Percentiles rank a stretch among this genome's conserved stretches.
These are phyloP conservation scores for Aplocera efformata DNA, from an alignment of 2,888 invertebrate genomes.

Conservation along the genomic window DNA sequence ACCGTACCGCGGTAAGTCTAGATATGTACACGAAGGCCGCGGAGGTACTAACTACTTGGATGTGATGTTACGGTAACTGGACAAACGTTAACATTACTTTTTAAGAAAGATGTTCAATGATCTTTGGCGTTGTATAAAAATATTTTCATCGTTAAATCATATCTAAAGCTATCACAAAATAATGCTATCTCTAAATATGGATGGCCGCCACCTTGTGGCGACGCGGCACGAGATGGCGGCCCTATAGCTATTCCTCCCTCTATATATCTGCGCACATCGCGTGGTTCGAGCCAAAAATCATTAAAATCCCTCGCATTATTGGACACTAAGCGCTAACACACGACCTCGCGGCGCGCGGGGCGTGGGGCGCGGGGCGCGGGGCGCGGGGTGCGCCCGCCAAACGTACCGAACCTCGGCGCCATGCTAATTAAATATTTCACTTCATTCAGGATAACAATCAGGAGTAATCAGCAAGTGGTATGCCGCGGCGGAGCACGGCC, in stretches of 20 bases:
- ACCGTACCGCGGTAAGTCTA: conserved; percentile 1
- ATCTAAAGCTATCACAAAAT: no score
- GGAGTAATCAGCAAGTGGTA: no score
- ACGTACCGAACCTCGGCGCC: no score
- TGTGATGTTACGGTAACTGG: conserved; percentile 17
- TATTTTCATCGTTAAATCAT: neutral
- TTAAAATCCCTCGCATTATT: conserved; percentile 8
- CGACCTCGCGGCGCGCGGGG: neutral
- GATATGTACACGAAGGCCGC: conserved; percentile 18
- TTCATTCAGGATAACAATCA: no score
- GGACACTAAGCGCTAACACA: conserved; percentile 14
- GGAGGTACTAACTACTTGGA: conserved; percentile 4
- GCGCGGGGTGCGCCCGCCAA: neutral
- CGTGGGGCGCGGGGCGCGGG: neutral
- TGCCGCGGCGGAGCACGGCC: no score
- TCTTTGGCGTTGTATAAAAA: neutral
- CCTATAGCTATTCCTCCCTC: neutral
- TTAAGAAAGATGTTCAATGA: conserved; percentile 3
- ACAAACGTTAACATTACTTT: conserved; percentile 5
- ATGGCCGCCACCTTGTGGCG: no score
- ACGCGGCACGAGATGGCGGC: no score
- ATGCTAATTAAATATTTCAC: no score
- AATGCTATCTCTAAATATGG: no score
- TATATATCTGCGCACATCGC: neutral
- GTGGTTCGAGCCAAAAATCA: neutral